Conservation (phyloP, 2,797 vertebrate genomes). For the Anableps anableps region DNA sequence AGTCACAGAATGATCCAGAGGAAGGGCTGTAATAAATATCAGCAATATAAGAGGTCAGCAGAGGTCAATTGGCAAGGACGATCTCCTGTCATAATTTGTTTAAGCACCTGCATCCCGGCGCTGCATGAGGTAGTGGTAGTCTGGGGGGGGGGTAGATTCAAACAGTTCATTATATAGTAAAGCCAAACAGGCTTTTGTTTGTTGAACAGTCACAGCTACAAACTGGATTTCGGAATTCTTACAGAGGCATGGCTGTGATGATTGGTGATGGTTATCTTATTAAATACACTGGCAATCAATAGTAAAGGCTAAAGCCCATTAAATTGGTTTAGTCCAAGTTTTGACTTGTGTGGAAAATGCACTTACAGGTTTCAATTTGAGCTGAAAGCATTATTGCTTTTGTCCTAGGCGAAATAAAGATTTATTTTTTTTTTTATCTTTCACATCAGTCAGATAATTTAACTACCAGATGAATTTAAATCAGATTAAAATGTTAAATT, state of each 20-base stretch:
- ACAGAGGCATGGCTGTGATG: conserved; percentile 29
- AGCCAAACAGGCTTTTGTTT: conserved; percentile 79
- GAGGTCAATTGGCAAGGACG: conserved; percentile 72
- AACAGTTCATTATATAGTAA: conserved; percentile 86
- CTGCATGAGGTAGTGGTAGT: conserved; percentile 79
- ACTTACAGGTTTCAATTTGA: neutral
- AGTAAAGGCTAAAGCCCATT: conserved; percentile 6
- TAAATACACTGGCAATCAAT: conserved; percentile 47
- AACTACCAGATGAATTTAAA: neutral
- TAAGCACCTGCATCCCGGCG: conserved; percentile 82
- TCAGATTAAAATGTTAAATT: neutral
- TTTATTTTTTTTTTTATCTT: neutral
- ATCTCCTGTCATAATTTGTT: conserved; percentile 89
- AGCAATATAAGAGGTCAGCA: conserved; percentile 72
- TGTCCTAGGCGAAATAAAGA: neutral
- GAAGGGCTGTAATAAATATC: conserved; percentile 76
- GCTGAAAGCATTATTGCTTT: neutral
- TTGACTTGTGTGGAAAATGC: conserved; percentile 13
- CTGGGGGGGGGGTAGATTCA: conserved; percentile 80
- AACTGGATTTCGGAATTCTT: conserved; percentile 48
- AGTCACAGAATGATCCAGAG: conserved; percentile 70
- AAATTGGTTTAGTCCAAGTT: conserved; percentile 13
- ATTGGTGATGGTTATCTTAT: conserved; percentile 54
- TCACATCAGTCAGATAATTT: neutral
- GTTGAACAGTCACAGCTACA: conserved; percentile 78